phyloP scores from a whole-genome alignment of 2,113 vertebrate genomes.

The Speoplatyrhinus poulsoni region DNA sequence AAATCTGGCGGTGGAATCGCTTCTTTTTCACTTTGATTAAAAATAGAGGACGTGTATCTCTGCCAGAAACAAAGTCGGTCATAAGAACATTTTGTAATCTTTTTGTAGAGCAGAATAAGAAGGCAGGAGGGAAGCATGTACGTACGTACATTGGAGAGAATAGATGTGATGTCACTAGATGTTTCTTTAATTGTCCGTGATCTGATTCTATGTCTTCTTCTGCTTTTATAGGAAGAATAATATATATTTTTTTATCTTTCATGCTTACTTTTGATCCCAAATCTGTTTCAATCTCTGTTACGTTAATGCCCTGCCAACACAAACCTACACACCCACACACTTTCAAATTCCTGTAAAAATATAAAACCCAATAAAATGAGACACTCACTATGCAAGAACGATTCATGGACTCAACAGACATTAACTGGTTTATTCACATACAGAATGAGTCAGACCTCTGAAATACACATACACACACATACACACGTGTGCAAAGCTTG shows the following conservation, averaged over 20 bases:
- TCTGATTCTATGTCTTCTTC: not conserved
- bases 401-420: slow-evolving; percentile 36
- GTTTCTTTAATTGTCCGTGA: not conserved
- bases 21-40: slow-evolving; percentile 56
- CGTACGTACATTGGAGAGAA: slow-evolving; percentile 32
- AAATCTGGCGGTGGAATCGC: slow-evolving; percentile 36
- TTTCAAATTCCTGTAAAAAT: slow-evolving; percentile 19
- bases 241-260: not conserved
- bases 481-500: slow-evolving; percentile 40
- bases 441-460: slow-evolving; percentile 48
- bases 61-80: slow-evolving; percentile 9
- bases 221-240: not conserved
- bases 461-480: slow-evolving; percentile 1
- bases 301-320: not conserved
- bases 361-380: slow-evolving; percentile 4
- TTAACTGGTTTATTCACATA: not conserved
- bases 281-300: not conserved
- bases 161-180: slow-evolving; percentile 14
- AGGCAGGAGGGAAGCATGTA: slow-evolving; percentile 25
- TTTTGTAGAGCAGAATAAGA: slow-evolving; percentile 48
- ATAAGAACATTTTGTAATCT: slow-evolving; percentile 50
- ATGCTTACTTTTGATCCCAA: not conserved
- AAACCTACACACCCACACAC: slow-evolving; percentile 28
- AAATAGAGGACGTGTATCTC: slow-evolving; percentile 37
- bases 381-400: not conserved